A percentile compares a stretch with the other conserved stretches of the same genome.
These are phyloP conservation scores for Gadopsis bispinosus DNA, from an alignment of 2,797 vertebrate species.

Conservation along the genomic window DNA sequence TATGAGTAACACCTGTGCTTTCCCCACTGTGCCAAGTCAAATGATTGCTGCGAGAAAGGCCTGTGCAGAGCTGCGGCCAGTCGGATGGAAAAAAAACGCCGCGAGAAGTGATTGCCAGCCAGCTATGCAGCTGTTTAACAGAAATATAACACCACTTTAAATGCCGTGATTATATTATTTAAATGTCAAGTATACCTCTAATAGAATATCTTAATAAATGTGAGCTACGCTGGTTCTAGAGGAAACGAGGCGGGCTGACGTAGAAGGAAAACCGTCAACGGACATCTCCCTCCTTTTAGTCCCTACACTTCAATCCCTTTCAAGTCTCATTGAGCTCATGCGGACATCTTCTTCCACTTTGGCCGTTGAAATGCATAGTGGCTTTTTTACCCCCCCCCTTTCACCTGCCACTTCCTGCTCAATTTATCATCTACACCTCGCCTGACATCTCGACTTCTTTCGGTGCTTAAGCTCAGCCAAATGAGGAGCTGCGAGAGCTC, in stretches of 20 bases:
- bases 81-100: conserved; percentile 9
- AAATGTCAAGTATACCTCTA: too few relatives aligned
- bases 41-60: conserved; percentile 21
- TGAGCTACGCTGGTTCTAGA: too few relatives aligned
- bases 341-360: neutral
- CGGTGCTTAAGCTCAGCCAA: neutral
- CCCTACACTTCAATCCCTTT: neutral
- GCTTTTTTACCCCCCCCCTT: neutral
- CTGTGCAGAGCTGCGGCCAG: conserved; percentile 22
- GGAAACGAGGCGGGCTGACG: neutral
- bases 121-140: neutral
- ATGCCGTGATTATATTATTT: neutral
- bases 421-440: neutral
- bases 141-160: neutral
- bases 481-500: neutral
- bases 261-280: neutral
- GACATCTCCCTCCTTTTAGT: neutral
- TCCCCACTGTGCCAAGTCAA: conserved; percentile 15
- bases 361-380: neutral
- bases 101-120: conserved; percentile 7
- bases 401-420: neutral
- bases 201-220: neutral
- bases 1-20: conserved; percentile 19
- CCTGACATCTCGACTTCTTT: neutral
- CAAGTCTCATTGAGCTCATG: neutral